phyloP scores from a whole-genome alignment of 2,888 invertebrate genomes.

The Bibio marci region DNA sequence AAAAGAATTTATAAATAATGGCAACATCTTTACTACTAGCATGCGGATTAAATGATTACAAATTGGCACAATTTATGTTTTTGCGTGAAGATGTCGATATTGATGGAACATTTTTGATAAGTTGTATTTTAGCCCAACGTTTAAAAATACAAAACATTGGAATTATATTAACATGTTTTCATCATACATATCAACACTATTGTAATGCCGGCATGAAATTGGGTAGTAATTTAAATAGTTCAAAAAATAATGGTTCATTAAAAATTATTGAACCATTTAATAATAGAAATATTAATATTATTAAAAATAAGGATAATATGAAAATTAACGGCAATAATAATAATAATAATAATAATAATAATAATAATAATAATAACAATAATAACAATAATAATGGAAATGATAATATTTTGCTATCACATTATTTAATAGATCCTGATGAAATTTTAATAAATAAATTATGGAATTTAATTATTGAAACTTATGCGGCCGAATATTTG shows the following conservation, averaged over 20 bases:
- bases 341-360: too few relatives aligned
- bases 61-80: slow-evolving; percentile 36
- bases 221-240: slow-evolving; percentile 46
- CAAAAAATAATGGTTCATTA: slow-evolving; percentile 31
- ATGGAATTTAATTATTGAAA: slow-evolving; percentile 28
- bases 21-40: slow-evolving; percentile 42
- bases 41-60: slow-evolving; percentile 43
- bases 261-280: slow-evolving; percentile 36
- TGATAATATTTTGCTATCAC: slow-evolving; percentile 24
- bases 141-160: slow-evolving; percentile 32
- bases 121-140: slow-evolving; percentile 44
- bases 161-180: slow-evolving; percentile 45
- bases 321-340: too few relatives aligned
- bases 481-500: slow-evolving; percentile 22
- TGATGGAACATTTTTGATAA: slow-evolving; percentile 55
- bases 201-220: slow-evolving; percentile 56
- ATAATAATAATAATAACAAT: too few relatives aligned
- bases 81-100: slow-evolving; percentile 52
- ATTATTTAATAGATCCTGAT: slow-evolving; percentile 18
- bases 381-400: slow-evolving; percentile 27
- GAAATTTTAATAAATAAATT: slow-evolving; percentile 28
- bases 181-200: slow-evolving; percentile 55
- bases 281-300: too few relatives aligned
- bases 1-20: too few relatives aligned
- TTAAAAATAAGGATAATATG: too few relatives aligned